Percentiles rank a stretch among this genome's conserved stretches.
phyloP scores from a whole-genome alignment of 2,113 vertebrate genomes.

The Daubentonia madagascariensis region DNA sequence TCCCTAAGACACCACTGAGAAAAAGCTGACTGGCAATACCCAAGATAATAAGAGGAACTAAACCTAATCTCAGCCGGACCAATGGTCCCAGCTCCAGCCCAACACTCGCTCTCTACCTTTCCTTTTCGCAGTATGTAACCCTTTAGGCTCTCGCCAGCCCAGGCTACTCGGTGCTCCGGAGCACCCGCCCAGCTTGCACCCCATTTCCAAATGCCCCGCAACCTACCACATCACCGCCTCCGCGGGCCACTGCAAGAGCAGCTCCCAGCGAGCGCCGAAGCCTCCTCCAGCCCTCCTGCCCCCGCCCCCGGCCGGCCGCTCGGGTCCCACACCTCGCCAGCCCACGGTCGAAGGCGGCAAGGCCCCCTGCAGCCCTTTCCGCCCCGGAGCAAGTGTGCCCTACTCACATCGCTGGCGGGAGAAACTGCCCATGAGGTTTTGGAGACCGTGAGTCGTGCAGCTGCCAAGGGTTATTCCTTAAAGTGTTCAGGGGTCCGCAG shows the following conservation, averaged over 20 bases:
- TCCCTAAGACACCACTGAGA: neutral
- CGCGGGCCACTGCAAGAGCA: neutral
- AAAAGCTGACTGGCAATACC: neutral
- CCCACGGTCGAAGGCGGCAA: neutral
- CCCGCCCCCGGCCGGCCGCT: neutral
- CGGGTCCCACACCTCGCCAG: neutral
- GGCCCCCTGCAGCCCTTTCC: neutral
- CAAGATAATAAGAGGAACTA: neutral
- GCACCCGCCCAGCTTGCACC: neutral
- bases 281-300: neutral
- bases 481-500: conserved; percentile 67
- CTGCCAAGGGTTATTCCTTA: conserved; percentile 63
- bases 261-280: neutral
- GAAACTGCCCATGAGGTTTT: conserved; percentile 73
- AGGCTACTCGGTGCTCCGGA: neutral
- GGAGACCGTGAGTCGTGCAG: conserved; percentile 28
- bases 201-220: neutral
- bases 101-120: neutral
- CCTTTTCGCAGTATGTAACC: conserved; percentile 69
- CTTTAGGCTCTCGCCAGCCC: conserved; percentile 26
- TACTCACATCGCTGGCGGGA: conserved; percentile 71
- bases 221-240: conserved; percentile 39
- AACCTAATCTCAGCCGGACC: neutral
- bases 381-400: neutral
- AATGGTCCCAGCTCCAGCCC: neutral